These are phyloP conservation scores for Malurus melanocephalus DNA, from an alignment of 2,113 vertebrate species.

Conservation along the genomic window DNA sequence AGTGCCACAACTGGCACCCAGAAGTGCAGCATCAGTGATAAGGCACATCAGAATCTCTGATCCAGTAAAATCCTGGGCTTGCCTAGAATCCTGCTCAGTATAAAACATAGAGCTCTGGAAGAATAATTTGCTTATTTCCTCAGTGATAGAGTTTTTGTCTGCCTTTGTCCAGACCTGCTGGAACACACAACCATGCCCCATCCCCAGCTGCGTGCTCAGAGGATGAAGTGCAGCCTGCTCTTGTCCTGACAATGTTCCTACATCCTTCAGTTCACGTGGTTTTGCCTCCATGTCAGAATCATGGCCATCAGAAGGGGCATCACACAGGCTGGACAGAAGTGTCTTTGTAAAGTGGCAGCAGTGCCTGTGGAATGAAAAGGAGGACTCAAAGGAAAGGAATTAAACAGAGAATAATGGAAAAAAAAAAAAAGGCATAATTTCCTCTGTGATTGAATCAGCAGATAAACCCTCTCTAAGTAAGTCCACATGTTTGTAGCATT, in stretches of 20 bases:
- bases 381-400: background rate
- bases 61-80: background rate
- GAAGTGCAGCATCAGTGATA: background rate
- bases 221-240: background rate
- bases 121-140: background rate
- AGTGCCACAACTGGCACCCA: rapidly evolving
- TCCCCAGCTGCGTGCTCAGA: background rate
- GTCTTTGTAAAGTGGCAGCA: background rate
- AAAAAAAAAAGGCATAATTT: background rate
- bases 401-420: background rate
- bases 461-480: background rate
- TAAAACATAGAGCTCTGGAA: background rate
- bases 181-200: background rate
- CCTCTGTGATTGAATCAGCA: background rate
- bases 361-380: background rate
- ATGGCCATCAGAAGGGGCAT: background rate
- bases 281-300: background rate
- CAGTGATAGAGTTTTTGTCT: background rate
- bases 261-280: background rate
- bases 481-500: background rate
- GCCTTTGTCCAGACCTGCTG: background rate
- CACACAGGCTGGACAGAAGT: background rate
- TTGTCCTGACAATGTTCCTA: background rate
- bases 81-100: background rate
- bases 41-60: background rate